Evolutionary conservation across 2,888 invertebrate species (phyloP), one percentile per base, ranked within the genome.

Genomic region (Coleophora flavipennella): DNA sequence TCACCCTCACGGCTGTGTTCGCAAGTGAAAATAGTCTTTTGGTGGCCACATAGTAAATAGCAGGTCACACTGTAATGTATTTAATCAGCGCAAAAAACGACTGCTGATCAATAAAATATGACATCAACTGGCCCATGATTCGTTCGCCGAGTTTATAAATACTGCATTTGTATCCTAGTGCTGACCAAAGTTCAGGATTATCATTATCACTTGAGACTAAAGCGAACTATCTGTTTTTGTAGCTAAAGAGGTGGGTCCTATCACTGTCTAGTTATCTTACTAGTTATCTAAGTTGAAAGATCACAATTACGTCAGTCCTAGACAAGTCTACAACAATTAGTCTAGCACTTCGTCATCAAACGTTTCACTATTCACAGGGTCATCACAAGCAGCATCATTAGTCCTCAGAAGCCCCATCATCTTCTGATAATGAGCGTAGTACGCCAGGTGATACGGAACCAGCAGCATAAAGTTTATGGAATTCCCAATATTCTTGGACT

Each of bases 271-370:
- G 7, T 27, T 27, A 27, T 27, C 27, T 27, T 27, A 27, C 27
- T 27, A 27, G 32, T 31, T 31, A 31, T 31, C 32, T 31, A 31
- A n/a, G 32, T 10, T 31, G 12, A 31, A 12, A 31, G 12, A 31
- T 31, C 32, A 31, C 32, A 31, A 11, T 31, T 31, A 31, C 32
- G 32, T 31, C 32, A 31, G 32, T 31, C 32, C n/a, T 31, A 31
- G 32, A 31, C 32, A n/a, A 31, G 12, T 31, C 32, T 31, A 31
- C n/a, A 31, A 31, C 32, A 12, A 31, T 11, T 31, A 31, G 32
- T 31, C 11, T 11, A 31, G 12, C 11, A 10, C n/a, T 11, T 10
- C 12, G 32, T 31, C 32, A 31, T 31, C 12, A 31, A n/a, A 31
- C n/a, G 12, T 12, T 7, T 31, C 32, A 31, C 32, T 31, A 31